Percentiles rank a stretch among this genome's conserved stretches.
Evolutionary conservation across 2,888 invertebrate species (phyloP).

Genomic region (Glaucopsyche alexis): DNA sequence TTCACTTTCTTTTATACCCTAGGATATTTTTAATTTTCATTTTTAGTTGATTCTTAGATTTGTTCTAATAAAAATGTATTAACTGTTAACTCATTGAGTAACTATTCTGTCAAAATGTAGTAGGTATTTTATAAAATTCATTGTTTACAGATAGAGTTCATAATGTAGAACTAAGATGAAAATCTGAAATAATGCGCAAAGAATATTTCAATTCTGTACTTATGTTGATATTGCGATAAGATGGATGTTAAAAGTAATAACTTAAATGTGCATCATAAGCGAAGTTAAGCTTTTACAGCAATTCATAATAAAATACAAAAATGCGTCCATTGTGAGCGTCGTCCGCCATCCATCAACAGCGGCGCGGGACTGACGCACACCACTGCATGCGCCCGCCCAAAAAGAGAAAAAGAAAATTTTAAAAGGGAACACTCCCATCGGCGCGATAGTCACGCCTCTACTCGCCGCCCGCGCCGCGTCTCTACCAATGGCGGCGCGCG

Average conservation of each 20-base stretch:
- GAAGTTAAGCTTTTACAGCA: constrained; percentile 26
- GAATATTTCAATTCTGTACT: background rate
- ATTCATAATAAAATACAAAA: constrained; percentile 47
- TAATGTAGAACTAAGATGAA: background rate
- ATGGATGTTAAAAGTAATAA: constrained; percentile 9
- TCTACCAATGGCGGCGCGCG: constrained; percentile 50
- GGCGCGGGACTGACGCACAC: constrained; percentile 72
- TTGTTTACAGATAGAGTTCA: background rate
- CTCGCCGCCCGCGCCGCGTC: constrained; percentile 55
- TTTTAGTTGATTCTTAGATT: too few relatives aligned
- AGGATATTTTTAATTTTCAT: too few relatives aligned
- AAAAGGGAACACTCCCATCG: constrained; percentile 77
- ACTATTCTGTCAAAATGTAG: background rate
- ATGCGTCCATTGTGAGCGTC: constrained; percentile 52
- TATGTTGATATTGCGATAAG: background rate
- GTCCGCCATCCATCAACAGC: constrained; percentile 68
- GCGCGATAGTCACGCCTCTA: constrained; percentile 55
- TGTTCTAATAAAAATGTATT: too few relatives aligned
- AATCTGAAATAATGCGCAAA: background rate
- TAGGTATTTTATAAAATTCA: background rate
- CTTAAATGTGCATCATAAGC: constrained; percentile 23
- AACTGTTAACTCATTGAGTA: too few relatives aligned
- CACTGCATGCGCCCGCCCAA: constrained; percentile 69
- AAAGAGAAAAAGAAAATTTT: constrained; percentile 78
- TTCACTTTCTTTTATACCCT: too few relatives aligned